Evolutionary conservation across 2,888 invertebrate species (phyloP), one percentile per base, ranked within the genome.

Genomic region (Drosophila stalkeri): DNA sequence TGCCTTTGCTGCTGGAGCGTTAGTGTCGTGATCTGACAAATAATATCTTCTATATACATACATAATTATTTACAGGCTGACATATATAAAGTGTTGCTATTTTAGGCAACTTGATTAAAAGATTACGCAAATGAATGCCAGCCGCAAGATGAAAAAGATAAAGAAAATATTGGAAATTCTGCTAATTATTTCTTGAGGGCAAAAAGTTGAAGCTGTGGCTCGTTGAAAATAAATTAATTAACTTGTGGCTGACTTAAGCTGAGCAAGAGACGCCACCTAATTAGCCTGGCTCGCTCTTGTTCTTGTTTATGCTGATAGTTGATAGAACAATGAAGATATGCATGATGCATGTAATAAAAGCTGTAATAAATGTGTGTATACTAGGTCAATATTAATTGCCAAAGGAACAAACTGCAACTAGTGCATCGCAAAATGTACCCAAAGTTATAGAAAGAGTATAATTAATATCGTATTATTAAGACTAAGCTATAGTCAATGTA

Each of bases 81-180:
- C 46, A 73, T 59, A 64, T 14, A 44, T 18, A 63, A 37, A 62
- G 66, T 72, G 73, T 74, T 57, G 51, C 57, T 16, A 57, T 52
- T 51, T 43, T 41, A 44, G 27, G 56, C 31, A 49, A 60, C 41
- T 71, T 86, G 75, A 85, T 77, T 83, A 72, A 87, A 84, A 72
- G 67, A 84, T 87, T 84, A 76, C 67, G 65, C 74, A 72, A 84
- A 86, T 83, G 44, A 75, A 72, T 76, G 74, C 63, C 79, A 71
- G 56, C 33, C 47, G 54, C 59, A 60, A 61, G 61, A 71, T 65
- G 18, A 35, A n/a, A 37, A 23, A 12, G 6, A 41, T 8, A 11
- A 54, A 39, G 20, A 23, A 52, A 55, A 46, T 49, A n/a, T 54
- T 46, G 33, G 9, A 31, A 20, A n/a, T 20, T 11, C 20, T 57